Conservation (phyloP, 2,797 vertebrate species). For the Morelia viridis region DNA sequence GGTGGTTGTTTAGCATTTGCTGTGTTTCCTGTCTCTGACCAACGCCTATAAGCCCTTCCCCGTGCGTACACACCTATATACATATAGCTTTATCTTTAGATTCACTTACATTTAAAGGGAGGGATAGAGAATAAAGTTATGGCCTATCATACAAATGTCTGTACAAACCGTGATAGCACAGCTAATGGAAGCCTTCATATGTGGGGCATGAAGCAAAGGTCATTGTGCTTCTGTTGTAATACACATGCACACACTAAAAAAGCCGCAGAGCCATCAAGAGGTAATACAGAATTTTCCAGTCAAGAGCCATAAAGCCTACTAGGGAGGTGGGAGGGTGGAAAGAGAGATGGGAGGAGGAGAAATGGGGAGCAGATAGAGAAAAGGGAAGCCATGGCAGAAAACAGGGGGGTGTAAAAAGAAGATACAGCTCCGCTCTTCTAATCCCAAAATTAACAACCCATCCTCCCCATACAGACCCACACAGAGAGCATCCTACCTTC, state of each 20-base stretch:
- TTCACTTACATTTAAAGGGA: slow-evolving; percentile 1
- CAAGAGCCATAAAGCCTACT: slow-evolving; percentile 65
- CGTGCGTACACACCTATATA: not conserved
- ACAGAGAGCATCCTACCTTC: slow-evolving; percentile 10
- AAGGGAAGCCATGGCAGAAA: slow-evolving; percentile 57
- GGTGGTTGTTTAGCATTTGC: slow-evolving; percentile 58
- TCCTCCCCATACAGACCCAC: slow-evolving; percentile 58
- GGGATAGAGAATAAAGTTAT: slow-evolving; percentile 45
- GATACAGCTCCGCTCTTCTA: slow-evolving; percentile 68
- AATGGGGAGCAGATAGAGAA: slow-evolving; percentile 35
- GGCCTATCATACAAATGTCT: slow-evolving; percentile 40
- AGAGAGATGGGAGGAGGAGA: slow-evolving; percentile 42
- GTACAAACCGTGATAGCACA: slow-evolving; percentile 44
- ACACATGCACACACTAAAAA: slow-evolving; percentile 43
- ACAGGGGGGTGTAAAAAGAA: slow-evolving; percentile 64
- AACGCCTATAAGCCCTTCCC: slow-evolving; percentile 45
- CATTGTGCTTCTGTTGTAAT: slow-evolving; percentile 75
- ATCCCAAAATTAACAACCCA: slow-evolving; percentile 72
- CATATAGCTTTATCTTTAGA: not conserved
- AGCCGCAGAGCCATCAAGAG: slow-evolving; percentile 77
- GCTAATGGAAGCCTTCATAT: slow-evolving; percentile 64
- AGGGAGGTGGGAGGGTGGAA: slow-evolving; percentile 46
- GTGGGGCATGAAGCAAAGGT: slow-evolving; percentile 73
- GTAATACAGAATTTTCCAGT: slow-evolving; percentile 76
- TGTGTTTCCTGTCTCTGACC: slow-evolving; percentile 53